Conservation (phyloP, 2,113 vertebrate genomes). For the Cichladusa arquata region DNA sequence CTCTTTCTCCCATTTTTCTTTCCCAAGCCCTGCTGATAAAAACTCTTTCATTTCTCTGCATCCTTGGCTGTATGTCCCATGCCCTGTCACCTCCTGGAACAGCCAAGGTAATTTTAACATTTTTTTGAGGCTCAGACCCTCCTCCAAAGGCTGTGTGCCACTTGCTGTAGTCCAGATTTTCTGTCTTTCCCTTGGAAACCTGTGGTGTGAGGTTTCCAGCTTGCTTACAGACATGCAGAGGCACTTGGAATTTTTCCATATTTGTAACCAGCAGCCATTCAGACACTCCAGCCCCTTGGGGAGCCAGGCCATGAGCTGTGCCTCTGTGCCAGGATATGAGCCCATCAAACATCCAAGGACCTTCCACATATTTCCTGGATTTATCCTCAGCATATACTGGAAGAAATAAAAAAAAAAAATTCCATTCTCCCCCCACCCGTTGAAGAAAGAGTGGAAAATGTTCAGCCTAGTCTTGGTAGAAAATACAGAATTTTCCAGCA, state of each 20-base stretch:
- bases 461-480: not conserved
- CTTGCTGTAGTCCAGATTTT: not conserved
- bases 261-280: not conserved
- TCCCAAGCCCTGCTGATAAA: not conserved
- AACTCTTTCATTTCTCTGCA: not conserved
- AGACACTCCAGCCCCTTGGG: not conserved
- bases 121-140: not conserved
- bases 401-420: not conserved
- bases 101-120: not conserved
- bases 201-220: not conserved
- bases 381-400: not conserved
- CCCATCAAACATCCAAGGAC: not conserved
- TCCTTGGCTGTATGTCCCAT: not conserved
- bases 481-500: constrained; percentile 4
- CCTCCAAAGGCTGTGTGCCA: not conserved
- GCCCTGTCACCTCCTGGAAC: not conserved
- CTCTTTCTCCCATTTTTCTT: not conserved
- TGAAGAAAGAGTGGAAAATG: constrained; percentile 30
- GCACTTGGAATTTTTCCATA: not conserved
- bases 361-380: not conserved
- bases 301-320: not conserved
- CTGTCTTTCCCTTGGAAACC: not conserved
- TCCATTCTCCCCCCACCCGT: not conserved
- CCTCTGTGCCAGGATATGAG: not conserved
- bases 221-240: not conserved